These are phyloP conservation scores for Edolisoma coerulescens DNA, from an alignment of 2,113 vertebrate genomes.

Conservation along the genomic window DNA sequence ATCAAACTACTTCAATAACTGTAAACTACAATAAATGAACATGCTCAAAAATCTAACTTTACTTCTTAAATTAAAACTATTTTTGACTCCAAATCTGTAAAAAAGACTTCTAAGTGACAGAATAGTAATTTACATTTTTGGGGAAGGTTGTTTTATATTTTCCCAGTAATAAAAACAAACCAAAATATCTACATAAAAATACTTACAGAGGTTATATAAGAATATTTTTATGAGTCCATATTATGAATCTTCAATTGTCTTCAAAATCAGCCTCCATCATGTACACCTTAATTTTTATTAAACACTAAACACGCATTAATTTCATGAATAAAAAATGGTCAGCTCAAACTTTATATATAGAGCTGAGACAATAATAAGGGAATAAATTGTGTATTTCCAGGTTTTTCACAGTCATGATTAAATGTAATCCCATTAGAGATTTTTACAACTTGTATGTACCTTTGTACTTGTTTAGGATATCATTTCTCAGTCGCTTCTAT, in stretches of 20 bases:
- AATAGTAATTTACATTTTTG: conserved; percentile 18
- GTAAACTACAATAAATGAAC: conserved; percentile 23
- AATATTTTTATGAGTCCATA: neutral
- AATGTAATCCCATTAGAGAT: neutral
- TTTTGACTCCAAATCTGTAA: conserved; percentile 39
- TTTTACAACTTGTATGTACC: neutral
- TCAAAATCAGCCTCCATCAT: neutral
- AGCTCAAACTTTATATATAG: neutral
- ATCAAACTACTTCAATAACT: conserved; percentile 63
- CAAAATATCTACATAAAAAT: neutral
- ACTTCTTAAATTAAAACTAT: conserved; percentile 65
- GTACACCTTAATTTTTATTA: neutral
- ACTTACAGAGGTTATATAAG: neutral
- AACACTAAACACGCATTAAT: neutral
- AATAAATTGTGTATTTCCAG: neutral
- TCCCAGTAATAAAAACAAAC: neutral
- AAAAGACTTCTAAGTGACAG: conserved; percentile 5
- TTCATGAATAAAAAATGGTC: neutral
- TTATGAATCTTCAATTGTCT: neutral
- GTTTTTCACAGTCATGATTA: neutral
- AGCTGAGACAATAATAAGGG: neutral
- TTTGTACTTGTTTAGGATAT: neutral
- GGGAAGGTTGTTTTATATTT: neutral
- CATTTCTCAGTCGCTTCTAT: neutral
- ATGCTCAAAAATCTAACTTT: conserved; percentile 42